Evolutionary conservation across 2,888 invertebrate species (phyloP).

Genomic region (Acleris literana): DNA sequence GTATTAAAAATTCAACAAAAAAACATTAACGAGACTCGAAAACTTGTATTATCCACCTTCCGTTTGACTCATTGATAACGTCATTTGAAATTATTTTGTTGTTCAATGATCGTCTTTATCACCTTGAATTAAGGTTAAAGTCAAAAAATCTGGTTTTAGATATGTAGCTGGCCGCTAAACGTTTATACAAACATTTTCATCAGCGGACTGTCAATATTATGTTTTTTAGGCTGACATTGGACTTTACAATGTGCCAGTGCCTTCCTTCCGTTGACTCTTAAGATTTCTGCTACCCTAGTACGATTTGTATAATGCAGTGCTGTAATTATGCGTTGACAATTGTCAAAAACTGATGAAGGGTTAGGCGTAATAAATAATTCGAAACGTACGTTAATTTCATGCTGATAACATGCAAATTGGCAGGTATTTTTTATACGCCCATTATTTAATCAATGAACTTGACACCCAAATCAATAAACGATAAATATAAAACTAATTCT

Average conservation of each 20-base stretch:
- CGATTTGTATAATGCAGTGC: no score
- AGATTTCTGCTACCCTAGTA: no score
- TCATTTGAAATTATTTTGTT: slow-evolving; percentile 40
- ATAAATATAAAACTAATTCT: no score
- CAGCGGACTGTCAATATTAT: slow-evolving; percentile 32
- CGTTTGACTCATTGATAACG: slow-evolving; percentile 56
- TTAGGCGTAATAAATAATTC: no score
- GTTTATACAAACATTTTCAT: slow-evolving; percentile 36
- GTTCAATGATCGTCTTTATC: slow-evolving; percentile 19
- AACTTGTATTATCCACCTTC: slow-evolving; percentile 26
- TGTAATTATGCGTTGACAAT: no score
- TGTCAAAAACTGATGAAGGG: no score
- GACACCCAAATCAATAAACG: no score
- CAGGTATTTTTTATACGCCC: no score
- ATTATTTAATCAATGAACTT: no score
- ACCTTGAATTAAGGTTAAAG: slow-evolving; percentile 11
- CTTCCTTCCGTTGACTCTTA: not conserved
- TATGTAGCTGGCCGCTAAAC: slow-evolving; percentile 33
- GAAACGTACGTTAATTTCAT: no score
- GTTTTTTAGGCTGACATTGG: slow-evolving; percentile 29
- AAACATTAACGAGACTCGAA: slow-evolving; percentile 12
- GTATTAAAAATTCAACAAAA: slow-evolving; percentile 12
- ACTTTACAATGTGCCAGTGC: slow-evolving; percentile 1
- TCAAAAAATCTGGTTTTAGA: not conserved
- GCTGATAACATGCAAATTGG: no score